phyloP scores from a whole-genome alignment of 2,888 invertebrate genomes.

The Tachina fera region DNA sequence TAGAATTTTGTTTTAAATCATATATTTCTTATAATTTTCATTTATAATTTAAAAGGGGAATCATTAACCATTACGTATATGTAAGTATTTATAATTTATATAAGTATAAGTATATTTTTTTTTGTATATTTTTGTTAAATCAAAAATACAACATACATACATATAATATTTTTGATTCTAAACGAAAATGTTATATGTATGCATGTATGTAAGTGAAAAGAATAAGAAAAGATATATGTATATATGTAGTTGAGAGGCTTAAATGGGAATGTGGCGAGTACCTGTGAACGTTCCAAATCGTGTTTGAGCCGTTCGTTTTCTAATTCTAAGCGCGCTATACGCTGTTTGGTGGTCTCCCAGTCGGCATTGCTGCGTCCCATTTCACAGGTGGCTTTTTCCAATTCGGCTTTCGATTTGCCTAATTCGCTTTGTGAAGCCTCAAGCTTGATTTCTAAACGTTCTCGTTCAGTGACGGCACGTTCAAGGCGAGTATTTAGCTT shows the following conservation, averaged over 20 bases:
- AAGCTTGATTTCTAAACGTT: slow-evolving; percentile 93
- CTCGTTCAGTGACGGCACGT: slow-evolving; percentile 94
- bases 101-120: background rate
- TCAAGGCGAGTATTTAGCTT: slow-evolving; percentile 93
- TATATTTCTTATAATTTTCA: slow-evolving; percentile 14
- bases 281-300: slow-evolving; percentile 92
- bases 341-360: slow-evolving; percentile 85
- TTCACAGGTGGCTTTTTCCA: slow-evolving; percentile 95
- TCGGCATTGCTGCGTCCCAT: slow-evolving; percentile 94
- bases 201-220: background rate
- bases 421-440: slow-evolving; percentile 96
- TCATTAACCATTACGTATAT: slow-evolving; percentile 50
- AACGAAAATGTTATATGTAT: slow-evolving; percentile 18
- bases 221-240: slow-evolving; percentile 68
- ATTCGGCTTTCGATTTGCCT: slow-evolving; percentile 96
- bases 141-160: slow-evolving; percentile 44
- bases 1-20: slow-evolving; percentile 23
- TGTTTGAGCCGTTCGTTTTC: slow-evolving; percentile 95
- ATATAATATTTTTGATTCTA: slow-evolving; percentile 60
- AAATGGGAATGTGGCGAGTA: slow-evolving; percentile 79
- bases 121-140: slow-evolving; percentile 17
- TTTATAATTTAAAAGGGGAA: slow-evolving; percentile 17
- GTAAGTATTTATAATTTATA: slow-evolving; percentile 33
- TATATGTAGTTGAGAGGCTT: slow-evolving; percentile 55
- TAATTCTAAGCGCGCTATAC: slow-evolving; percentile 92